A percentile compares a stretch with the other conserved stretches of the same genome.
These are phyloP conservation scores for Orius insidiosus DNA, from an alignment of 1,140 invertebrate genomes.

Conservation along the genomic window DNA sequence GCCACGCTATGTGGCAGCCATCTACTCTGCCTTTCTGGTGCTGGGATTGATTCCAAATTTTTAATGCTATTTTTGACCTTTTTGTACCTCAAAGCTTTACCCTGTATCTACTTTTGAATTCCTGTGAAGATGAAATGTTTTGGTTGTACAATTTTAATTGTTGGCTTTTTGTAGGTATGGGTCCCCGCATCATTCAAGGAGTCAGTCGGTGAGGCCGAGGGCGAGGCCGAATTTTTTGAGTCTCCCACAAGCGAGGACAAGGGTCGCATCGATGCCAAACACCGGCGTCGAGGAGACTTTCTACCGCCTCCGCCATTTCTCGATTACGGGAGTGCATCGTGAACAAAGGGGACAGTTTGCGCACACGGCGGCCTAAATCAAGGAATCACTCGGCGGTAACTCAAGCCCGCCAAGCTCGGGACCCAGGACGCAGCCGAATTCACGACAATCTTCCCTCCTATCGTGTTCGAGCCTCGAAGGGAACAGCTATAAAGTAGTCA, in stretches of 20 bases:
- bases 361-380: conserved; percentile 61
- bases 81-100: background rate
- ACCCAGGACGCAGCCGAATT: conserved; percentile 25
- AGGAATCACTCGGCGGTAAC: background rate
- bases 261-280: conserved; percentile 74
- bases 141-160: background rate
- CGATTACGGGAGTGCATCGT: conserved; percentile 81
- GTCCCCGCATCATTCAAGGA: conserved; percentile 69
- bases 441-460: conserved; percentile 30
- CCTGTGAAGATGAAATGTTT: background rate
- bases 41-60: too few species aligned
- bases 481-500: conserved; percentile 52
- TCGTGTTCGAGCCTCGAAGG: conserved; percentile 29
- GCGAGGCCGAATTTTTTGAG: conserved; percentile 58
- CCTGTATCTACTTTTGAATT: conserved; percentile 3
- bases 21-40: too few species aligned
- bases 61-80: background rate
- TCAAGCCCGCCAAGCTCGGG: conserved; percentile 18
- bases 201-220: conserved; percentile 67
- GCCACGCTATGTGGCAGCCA: too few species aligned
- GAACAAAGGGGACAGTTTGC: conserved; percentile 75
- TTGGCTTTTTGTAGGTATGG: conserved; percentile 41
- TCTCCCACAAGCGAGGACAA: conserved; percentile 61
- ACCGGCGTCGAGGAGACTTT: conserved; percentile 76
- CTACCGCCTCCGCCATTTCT: conserved; percentile 79